Base-by-base conservation (phyloP, 2,113 vertebrate genomes). In the Atractosteus spatula region DNA sequence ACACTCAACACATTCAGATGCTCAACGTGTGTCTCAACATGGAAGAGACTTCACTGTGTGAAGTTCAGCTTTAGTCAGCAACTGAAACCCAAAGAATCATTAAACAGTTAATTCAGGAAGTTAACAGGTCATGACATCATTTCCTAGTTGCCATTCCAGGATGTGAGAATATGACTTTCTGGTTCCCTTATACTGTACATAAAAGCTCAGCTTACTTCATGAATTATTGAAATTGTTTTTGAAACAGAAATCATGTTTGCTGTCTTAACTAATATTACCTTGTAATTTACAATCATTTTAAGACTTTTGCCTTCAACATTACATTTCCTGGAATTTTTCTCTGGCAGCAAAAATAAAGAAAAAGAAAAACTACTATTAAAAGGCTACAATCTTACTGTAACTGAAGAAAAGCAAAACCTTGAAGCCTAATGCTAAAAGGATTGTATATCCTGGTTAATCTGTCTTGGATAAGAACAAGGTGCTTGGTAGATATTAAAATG, bases 61-160 rank as follows among this genome's bases (percentile, higher is more conserved):
- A 67, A 66, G 71, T 66, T 70, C 56, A 57, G 70, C 74, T 69
- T 75, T 64, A 79, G 71, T 79, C 74, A 72, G 79, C 72, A 77
- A 70, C 59, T 47, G 73, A 51, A 70, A 80, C 66, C 75, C 77
- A 66, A 73, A 76, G 68, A 67, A 70, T 73, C 79, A 78, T 85
- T 81, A 82, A 83, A 84, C 80, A 91, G 87, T 89, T 87, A 76
- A 90, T 90, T 89, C 88, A 91, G 91, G 91, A 91, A 88, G 85
- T 84, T 78, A 83, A 62, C 73, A 80, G 88, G 89, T 89, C 89
- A 82, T 87, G 87, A 88, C 90, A 90, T 90, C 72, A 91, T 82
- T 90, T 91, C 88, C 90, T 86, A 42, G 47, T 73, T 71, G 79
- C 74, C 75, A 84, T 84, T 82, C 72, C 84, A 89, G 86, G 88